These are phyloP conservation scores for Sphaeramia orbicularis DNA, from an alignment of 2,797 vertebrate species.

Conservation along the genomic window DNA sequence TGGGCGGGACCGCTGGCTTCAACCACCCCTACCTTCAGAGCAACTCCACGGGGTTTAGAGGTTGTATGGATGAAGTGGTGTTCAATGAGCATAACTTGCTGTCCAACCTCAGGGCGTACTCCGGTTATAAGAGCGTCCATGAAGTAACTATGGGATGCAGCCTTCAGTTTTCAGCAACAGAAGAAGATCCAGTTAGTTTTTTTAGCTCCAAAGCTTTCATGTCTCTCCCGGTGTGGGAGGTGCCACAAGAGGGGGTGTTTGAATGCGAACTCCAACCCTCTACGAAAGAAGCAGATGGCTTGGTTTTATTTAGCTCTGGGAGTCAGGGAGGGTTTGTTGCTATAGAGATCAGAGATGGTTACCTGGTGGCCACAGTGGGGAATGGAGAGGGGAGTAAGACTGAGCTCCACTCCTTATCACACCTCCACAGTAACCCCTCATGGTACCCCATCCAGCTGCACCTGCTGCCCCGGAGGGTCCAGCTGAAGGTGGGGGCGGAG, in stretches of 20 bases:
- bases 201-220: constrained; percentile 92
- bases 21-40: constrained; percentile 78
- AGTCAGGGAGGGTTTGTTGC: constrained; percentile 85
- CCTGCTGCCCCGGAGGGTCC: constrained; percentile 79
- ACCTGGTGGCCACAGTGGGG: constrained; percentile 83
- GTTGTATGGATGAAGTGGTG: constrained; percentile 88
- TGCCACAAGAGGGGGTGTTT: constrained; percentile 78
- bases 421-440: constrained; percentile 78
- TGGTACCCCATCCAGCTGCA: constrained; percentile 88
- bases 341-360: constrained; percentile 87
- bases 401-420: constrained; percentile 80
- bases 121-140: constrained; percentile 86
- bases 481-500: constrained; percentile 87
- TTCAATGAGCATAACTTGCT: constrained; percentile 90
- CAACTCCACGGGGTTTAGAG: constrained; percentile 81
- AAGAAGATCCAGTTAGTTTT: constrained; percentile 90
- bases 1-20: constrained; percentile 85
- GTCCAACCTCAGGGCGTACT: constrained; percentile 85
- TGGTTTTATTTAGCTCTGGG: constrained; percentile 89
- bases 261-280: constrained; percentile 86
- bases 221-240: constrained; percentile 86
- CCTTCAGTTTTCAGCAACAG: constrained; percentile 89
- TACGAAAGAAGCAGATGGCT: constrained; percentile 75
- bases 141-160: constrained; percentile 91
- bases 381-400: constrained; percentile 75